Evolutionary conservation across 2,888 invertebrate species (phyloP).

Genomic region (Drosophila mimica): DNA sequence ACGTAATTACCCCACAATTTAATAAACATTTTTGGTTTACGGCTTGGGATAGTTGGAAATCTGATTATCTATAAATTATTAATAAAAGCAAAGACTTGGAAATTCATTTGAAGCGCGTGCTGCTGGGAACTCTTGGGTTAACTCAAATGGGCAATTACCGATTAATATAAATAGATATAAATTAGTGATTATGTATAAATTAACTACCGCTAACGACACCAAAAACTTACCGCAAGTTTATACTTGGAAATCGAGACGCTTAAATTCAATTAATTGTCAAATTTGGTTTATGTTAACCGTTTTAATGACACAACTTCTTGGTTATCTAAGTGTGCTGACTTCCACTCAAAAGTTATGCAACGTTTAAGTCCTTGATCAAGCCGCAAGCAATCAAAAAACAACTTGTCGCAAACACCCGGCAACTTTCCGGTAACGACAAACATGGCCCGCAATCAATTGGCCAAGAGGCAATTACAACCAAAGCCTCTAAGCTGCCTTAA

Average conservation of each 20-base stretch:
- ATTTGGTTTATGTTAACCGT: background rate
- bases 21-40: background rate
- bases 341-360: slow-evolving; percentile 41
- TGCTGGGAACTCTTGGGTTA: background rate
- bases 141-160: background rate
- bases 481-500: slow-evolving; percentile 1
- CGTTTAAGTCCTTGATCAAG: slow-evolving; percentile 35
- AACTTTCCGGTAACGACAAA: slow-evolving; percentile 57
- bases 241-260: background rate
- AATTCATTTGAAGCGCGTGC: background rate
- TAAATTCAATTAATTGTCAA: background rate
- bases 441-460: slow-evolving; percentile 24
- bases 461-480: slow-evolving; percentile 6
- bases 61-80: background rate
- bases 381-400: slow-evolving; percentile 19
- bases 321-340: slow-evolving; percentile 17
- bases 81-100: background rate
- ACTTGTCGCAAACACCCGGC: slow-evolving; percentile 44
- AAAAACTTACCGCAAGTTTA: background rate
- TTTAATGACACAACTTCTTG: background rate
- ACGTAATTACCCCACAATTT: slow-evolving; percentile 24
- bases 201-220: background rate
- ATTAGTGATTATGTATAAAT: background rate
- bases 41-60: slow-evolving; percentile 6
- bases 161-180: slow-evolving; percentile 3